Base-by-base conservation (phyloP, 1,140 invertebrate species). In the Polypedilum pembai region DNA sequence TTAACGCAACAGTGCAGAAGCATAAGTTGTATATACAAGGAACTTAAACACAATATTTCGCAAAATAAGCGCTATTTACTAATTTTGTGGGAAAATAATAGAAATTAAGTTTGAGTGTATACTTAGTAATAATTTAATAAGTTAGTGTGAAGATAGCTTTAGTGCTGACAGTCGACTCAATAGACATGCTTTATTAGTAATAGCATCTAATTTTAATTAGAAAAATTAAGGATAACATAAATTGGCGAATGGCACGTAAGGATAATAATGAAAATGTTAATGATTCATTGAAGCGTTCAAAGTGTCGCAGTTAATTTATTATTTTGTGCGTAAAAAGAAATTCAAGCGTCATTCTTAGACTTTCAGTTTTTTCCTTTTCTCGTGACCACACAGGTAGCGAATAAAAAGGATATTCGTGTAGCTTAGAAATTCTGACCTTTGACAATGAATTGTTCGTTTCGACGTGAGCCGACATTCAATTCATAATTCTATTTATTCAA, bases 231-330 rank as follows among this genome's bases (percentile, higher is more conserved):
- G 65, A 69, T 69, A 69, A 56, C 45, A 56, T 21, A 18, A 69
- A 69, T 69, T 69, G 17, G 17, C 65, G 20, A 69, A 69, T 69
- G 65, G 65, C 65, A 18, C 17, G 65, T 69, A 69, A 69, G 65
- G 65, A 69, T 21, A 21, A 33, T 20, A 20, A 20, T 69, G 17
- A 8, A 20, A 20, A 18, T 20, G 0, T 20, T 20, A 15, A 56
- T 12, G 45, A 12, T 56, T 56, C n/a, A 17, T 69, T 18, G 17
- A 69, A 69, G 20, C 20, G 5, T 69, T 8, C 1, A 18, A 69
- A 15, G 17, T 69, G 65, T 69, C 65, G 65, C 17, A 69, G 20
- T 69, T 69, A 69, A 69, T 69, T 69, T 10, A n/a, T 15, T 12
- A 56, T 15, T 56, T n/a, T 56, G 15, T 56, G 45, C 45, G 45